A percentile compares a stretch with the other conserved stretches of the same genome.
Evolutionary conservation across 2,113 vertebrate genomes (phyloP).

Genomic region (Malurus cyaneus): DNA sequence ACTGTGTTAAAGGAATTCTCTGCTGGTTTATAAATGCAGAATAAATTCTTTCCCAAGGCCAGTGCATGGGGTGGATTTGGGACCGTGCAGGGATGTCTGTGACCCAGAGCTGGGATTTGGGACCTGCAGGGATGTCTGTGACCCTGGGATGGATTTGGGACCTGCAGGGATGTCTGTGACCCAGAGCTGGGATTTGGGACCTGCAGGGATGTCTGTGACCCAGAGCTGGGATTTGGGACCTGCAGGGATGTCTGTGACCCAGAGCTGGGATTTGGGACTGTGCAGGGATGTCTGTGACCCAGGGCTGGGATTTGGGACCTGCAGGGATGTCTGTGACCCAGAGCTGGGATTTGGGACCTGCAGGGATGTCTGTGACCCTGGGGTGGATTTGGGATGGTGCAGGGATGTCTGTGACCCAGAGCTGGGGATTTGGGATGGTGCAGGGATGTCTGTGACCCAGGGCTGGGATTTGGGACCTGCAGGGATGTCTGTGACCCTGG

Average conservation of each 20-base stretch:
- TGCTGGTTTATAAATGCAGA: background rate
- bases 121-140: background rate
- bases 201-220: background rate
- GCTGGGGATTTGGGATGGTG: background rate
- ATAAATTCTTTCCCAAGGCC: background rate
- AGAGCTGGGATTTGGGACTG: background rate
- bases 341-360: background rate
- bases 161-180: background rate
- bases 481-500: background rate
- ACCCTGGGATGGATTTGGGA: background rate
- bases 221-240: background rate
- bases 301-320: background rate
- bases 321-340: background rate
- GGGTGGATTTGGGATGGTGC: background rate
- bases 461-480: background rate
- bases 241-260: background rate
- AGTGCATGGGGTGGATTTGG: background rate
- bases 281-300: background rate
- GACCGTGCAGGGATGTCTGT: fast-evolving
- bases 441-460: background rate
- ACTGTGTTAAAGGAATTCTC: background rate
- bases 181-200: background rate
- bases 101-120: background rate
- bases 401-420: background rate
- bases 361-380: background rate